A percentile compares a stretch with the other conserved stretches of the same genome.
Evolutionary conservation across 2,888 invertebrate genomes (phyloP).

Genomic region (Agelastica alni): DNA sequence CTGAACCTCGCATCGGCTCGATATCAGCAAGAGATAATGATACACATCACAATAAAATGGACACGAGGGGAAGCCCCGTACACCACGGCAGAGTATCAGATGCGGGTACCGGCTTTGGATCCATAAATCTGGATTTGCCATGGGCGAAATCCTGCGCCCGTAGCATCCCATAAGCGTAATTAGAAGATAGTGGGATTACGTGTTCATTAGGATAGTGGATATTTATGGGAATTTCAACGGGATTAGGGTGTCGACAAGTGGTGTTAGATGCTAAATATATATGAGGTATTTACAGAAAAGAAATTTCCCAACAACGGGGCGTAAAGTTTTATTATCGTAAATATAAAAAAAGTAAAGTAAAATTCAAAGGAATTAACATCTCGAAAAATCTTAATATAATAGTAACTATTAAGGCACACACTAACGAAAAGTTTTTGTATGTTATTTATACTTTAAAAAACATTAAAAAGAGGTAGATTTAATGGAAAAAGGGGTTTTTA

Average conservation of each 20-base stretch:
- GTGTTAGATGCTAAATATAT: conserved; percentile 34
- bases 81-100: conserved; percentile 35
- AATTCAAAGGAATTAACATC: too few relatives aligned
- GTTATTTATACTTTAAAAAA: too few relatives aligned
- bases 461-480: too few relatives aligned
- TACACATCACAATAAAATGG: conserved; percentile 22
- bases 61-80: conserved; percentile 14
- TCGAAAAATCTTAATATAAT: too few relatives aligned
- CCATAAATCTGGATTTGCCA: conserved; percentile 43
- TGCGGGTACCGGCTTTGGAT: conserved; percentile 41
- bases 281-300: not conserved
- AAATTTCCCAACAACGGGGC: not conserved
- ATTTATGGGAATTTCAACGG: conserved; percentile 47
- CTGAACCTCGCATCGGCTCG: conserved; percentile 23
- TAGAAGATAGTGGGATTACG: conserved; percentile 52
- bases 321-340: too few relatives aligned
- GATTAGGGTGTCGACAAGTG: conserved; percentile 48
- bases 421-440: too few relatives aligned
- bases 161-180: conserved; percentile 46
- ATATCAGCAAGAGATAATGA: conserved; percentile 17
- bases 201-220: conserved; percentile 50
- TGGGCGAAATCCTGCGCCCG: conserved; percentile 41
- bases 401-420: too few relatives aligned
- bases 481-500: too few relatives aligned
- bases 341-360: too few relatives aligned